Base-by-base conservation (phyloP, 2,888 invertebrate genomes). In the Temnothorax rugatulus region DNA sequence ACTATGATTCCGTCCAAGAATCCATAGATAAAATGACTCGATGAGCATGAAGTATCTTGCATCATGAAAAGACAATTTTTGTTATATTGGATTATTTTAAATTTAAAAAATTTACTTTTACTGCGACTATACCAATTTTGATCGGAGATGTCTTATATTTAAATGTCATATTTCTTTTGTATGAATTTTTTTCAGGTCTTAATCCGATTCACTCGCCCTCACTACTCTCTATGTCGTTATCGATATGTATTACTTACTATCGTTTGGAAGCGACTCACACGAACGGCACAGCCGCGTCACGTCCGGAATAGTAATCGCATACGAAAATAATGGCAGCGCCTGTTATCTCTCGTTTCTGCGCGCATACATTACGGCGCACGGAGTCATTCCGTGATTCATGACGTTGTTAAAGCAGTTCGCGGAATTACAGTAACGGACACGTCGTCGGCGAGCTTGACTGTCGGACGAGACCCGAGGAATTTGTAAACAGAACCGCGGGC, bases 311-410 rank as follows among this genome's bases (percentile, higher is more conserved):
- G 47, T 61, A 81, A 81, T 81, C 79, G 79, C 79, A 38, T 47
- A 81, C 73, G 73, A 81, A 81, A 81, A 81, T 71, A 81, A 81
- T 81, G 73, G 79, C 71, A 73, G 79, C 59, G 79, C 79, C 77
- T 77, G 79, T 81, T 81, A 73, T 81, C 79, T 79, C 79, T 71
- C 79, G 79, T 69, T 79, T 79, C 79, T 79, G 79, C 82, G 74
- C 68, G 82, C 84, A 75, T 68, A 83, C 25, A 75, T 84, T 75
- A 84, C 82, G 59, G n/a, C 47, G 73, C 69, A 59, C 50, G 73
- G 74, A 68, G 76, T 83, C 83, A 81, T 76, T 63, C 52, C 83
- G 81, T 83, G 83, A 83, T 83, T 83, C 83, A 83, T 79, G 79
- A 83, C 79, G 83, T 79, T 83, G 57, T 79, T 76, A 83, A 83